Base-by-base conservation (phyloP, 2,797 vertebrate genomes). In the Lophius americanus region DNA sequence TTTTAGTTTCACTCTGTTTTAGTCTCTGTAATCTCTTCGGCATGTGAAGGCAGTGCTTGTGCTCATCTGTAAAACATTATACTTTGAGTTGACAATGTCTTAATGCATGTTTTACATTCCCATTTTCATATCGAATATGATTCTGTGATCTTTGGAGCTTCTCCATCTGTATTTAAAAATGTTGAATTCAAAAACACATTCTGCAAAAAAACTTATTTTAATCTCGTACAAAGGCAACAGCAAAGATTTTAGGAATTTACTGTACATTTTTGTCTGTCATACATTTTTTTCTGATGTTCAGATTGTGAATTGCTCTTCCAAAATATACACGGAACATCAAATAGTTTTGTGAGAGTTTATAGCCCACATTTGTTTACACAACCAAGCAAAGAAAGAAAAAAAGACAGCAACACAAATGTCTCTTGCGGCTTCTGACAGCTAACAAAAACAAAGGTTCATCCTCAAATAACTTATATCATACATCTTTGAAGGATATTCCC, bases 361-460 rank as follows among this genome's bases (percentile, higher is more conserved):
- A 52, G 64, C 68, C 59, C 43, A 42, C n/a, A 51, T 73, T 77
- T 81, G 51, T 80, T 82, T 79, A 59, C 60, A 75, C 51, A 66
- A 60, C 32, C n/a, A 37, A 70, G 7, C 9, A 13, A 46, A 63
- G 11, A 36, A 51, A 51, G 5, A 33, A 4, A 38, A 10, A 32
- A 56, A 57, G 11, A 35, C 10, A 69, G 56, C 66, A 49, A 51
- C 44, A 47, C 51, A 42, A 60, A 60, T 0, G 7, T 73, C 78
- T 82, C 63, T 14, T 37, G 43, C 5, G 53, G 61, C 60, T 69
- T 48, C 49, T 60, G 80, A 71, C 77, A 72, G 68, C 60, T 67
- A 44, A 44, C 2, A 37, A 70, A 73, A 78, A 83, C 85, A 74
- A 65, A 77, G 85, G 73, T 76, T 82, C 56, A 76, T 78, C 49